phyloP scores from a whole-genome alignment of 1,140 invertebrate species.

The Diorhabda elongata region DNA sequence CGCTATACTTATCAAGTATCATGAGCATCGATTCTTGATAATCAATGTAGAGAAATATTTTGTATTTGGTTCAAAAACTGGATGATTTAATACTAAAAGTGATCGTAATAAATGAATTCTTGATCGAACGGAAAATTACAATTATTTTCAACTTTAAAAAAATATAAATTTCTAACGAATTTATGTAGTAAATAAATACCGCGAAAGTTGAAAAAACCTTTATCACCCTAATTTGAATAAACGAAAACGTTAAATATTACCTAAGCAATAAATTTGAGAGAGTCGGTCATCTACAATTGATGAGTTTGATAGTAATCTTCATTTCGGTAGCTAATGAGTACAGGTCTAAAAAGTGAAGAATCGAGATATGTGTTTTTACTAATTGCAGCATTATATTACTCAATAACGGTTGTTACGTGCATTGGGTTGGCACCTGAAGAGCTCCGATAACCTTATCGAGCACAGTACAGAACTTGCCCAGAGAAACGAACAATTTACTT shows the following conservation, averaged over 20 bases:
- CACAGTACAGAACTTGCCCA: background rate
- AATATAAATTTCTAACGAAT: no score
- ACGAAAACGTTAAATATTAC: background rate
- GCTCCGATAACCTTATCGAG: slow-evolving; percentile 44
- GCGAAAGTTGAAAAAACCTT: background rate
- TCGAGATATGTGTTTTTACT: slow-evolving; percentile 33
- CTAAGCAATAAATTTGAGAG: background rate
- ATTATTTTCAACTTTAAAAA: no score
- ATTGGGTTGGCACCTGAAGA: slow-evolving; percentile 37
- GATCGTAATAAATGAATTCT: no score
- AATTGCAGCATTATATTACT: slow-evolving; percentile 40
- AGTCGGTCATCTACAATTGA: slow-evolving; percentile 4
- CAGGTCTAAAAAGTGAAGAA: slow-evolving; percentile 23
- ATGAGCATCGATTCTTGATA: no score
- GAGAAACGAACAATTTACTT: no score
- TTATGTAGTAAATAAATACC: no score
- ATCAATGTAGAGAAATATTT: no score
- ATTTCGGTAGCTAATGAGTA: slow-evolving; percentile 30
- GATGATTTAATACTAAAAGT: no score
- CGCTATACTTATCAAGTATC: no score
- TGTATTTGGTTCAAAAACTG: no score
- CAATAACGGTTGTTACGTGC: slow-evolving; percentile 39
- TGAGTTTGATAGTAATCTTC: slow-evolving; percentile 10
- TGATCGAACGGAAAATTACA: no score
- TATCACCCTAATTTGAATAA: background rate